These are phyloP conservation scores for Mimumesa dahlbomi DNA, from an alignment of 2,888 invertebrate genomes.

Conservation along the genomic window DNA sequence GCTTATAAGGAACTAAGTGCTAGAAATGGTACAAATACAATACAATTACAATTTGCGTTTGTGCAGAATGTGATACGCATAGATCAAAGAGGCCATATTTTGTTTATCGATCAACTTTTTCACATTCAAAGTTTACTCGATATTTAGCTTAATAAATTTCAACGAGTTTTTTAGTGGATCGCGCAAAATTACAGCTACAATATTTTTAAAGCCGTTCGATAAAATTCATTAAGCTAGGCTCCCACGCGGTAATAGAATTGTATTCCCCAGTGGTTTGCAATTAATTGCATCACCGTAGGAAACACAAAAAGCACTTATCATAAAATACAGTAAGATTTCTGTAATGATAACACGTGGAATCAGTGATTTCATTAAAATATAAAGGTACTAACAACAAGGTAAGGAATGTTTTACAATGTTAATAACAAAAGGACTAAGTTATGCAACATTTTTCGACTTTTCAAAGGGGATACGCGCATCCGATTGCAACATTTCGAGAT, in stretches of 20 bases:
- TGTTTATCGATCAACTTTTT: neutral
- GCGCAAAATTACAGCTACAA: neutral
- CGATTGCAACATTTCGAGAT: neutral
- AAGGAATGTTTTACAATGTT: slow-evolving; percentile 22
- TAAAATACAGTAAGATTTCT: neutral
- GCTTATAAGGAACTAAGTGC: neutral
- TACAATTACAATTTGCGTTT: slow-evolving; percentile 17
- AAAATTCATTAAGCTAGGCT: slow-evolving; percentile 14
- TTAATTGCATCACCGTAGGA: slow-evolving; percentile 30
- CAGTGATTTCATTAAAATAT: neutral
- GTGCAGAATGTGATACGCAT: slow-evolving; percentile 27
- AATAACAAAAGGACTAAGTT: no score
- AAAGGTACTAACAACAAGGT: slow-evolving; percentile 3
- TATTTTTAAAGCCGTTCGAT: neutral
- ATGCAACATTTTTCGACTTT: slow-evolving; percentile 1
- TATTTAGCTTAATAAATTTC: slow-evolving; percentile 9
- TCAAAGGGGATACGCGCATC: neutral
- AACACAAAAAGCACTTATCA: slow-evolving; percentile 6
- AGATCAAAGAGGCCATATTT: neutral
- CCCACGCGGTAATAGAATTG: neutral
- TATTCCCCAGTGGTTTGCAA: slow-evolving; percentile 8
- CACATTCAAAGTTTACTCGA: neutral
- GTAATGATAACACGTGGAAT: neutral
- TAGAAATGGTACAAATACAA: slow-evolving; percentile 2
- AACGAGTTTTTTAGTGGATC: slow-evolving; percentile 3